phyloP scores from a whole-genome alignment of 2,113 vertebrate species.

The Psilopogon haemacephalus region DNA sequence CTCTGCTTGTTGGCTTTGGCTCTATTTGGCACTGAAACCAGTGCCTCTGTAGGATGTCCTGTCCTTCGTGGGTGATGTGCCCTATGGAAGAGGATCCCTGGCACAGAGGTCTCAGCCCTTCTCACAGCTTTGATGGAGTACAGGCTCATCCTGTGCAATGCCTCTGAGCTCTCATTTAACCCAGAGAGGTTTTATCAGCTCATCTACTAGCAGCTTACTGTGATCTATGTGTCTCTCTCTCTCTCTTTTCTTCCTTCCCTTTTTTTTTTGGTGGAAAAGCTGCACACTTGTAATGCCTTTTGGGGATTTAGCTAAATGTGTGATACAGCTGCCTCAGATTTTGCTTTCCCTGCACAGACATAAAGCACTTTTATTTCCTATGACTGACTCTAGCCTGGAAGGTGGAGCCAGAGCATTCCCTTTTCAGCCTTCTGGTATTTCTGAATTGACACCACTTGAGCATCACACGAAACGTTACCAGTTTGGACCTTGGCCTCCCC shows the following conservation, averaged over 20 bases:
- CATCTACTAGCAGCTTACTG: not conserved
- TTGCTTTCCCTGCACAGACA: not conserved
- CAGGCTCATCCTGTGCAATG: not conserved
- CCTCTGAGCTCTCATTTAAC: not conserved
- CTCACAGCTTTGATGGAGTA: not conserved
- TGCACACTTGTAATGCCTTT: not conserved
- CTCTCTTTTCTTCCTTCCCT: too few species aligned
- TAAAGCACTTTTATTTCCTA: not conserved
- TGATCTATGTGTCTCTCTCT: not conserved
- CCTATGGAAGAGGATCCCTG: not conserved
- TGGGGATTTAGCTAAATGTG: not conserved
- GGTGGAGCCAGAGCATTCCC: accelerated
- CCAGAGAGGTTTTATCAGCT: not conserved
- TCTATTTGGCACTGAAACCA: not conserved
- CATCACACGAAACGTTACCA: not conserved
- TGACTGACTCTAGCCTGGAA: not conserved
- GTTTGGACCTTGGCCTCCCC: not conserved
- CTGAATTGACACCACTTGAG: not conserved
- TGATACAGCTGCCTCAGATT: not conserved
- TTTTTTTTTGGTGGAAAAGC: not conserved
- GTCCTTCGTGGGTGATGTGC: not conserved
- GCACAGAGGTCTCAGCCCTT: not conserved
- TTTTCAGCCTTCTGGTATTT: not conserved
- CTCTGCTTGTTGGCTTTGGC: not conserved
- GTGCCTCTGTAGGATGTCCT: not conserved